Percentiles rank a stretch among this genome's conserved stretches.
Conservation (phyloP, 2,113 vertebrate genomes). For the Microcebus jonahi region DNA sequence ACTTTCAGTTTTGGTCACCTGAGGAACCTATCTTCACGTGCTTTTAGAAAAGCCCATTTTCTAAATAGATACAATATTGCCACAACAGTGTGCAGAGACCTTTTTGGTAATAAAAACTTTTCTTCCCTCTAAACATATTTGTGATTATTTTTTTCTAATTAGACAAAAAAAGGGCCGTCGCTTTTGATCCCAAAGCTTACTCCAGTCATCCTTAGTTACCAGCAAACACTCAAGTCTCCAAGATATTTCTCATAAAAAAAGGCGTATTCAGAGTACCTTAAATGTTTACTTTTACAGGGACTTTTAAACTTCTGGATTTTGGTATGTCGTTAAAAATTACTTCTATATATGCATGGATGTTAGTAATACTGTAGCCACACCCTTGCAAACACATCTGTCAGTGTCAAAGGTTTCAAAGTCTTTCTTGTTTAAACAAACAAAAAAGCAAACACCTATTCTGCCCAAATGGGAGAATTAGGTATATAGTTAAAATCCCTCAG, state of each 20-base stretch:
- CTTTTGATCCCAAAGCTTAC: not conserved
- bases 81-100: not conserved
- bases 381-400: constrained; percentile 9
- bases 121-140: not conserved
- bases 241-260: constrained; percentile 36
- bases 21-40: not conserved
- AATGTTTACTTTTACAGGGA: not conserved
- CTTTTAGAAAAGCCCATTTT: constrained; percentile 47
- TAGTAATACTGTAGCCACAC: not conserved
- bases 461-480: not conserved
- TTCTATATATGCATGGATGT: not conserved
- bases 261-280: not conserved
- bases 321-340: constrained; percentile 47
- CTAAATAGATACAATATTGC: not conserved
- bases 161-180: not conserved
- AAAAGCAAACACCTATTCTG: not conserved
- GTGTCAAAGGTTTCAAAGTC: not conserved
- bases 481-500: not conserved
- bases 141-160: constrained; percentile 34
- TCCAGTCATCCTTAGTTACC: not conserved
- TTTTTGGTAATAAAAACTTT: constrained; percentile 55
- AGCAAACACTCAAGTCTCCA: not conserved
- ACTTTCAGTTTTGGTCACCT: constrained; percentile 50
- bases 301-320: constrained; percentile 21
- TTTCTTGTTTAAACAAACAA: not conserved